Evolutionary conservation across 1,140 invertebrate genomes (phyloP), one percentile per base, ranked within the genome.

Genomic region (Bursaphelenchus mucronatus): DNA sequence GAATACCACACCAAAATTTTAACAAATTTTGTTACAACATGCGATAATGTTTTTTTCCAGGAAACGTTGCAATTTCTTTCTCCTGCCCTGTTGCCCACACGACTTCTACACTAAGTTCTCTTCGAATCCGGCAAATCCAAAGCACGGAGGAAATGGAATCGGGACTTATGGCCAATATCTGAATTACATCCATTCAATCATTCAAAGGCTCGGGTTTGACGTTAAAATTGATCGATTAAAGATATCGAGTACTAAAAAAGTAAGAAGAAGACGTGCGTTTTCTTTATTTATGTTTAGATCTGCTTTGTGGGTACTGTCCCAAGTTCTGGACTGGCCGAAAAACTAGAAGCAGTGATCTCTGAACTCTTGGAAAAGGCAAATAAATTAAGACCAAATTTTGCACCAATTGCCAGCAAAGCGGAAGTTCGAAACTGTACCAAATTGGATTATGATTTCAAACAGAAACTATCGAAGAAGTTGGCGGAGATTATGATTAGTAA

Each of bases 241-340:
- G 58, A 71, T 69, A 11, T 55, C 69, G 19, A 74, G 70, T n/a
- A 46, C 58, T 21, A 74, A 74, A 71, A 63, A 43, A 15, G 69
- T 70, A 39, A 64, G 47, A 54, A 11, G 40, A 17, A 61, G 49
- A 21, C 30, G 15, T 1, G 51, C 39, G 13, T n/a, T n/a, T 13
- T 43, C 9, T 10, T 6, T 39, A 21, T 63, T 5, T 10, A 13
- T 21, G 40, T 70, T 68, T 17, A 71, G 68, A 66, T 54, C 40
- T 63, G 61, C 44, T 71, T 70, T 39, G 45, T 70, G 8, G 68
- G 68, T 15, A 64, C 40, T 8, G 52, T 70, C 49, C 68, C 68
- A 19, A 15, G 41, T 13, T 30, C 53, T 21, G 68, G 68, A n/a
- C 17, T 71, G 13, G 10, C 49, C 43, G n/a, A 44, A 21, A 52